phyloP scores from a whole-genome alignment of 2,888 invertebrate genomes.

The Leptarthrus brevirostris region DNA sequence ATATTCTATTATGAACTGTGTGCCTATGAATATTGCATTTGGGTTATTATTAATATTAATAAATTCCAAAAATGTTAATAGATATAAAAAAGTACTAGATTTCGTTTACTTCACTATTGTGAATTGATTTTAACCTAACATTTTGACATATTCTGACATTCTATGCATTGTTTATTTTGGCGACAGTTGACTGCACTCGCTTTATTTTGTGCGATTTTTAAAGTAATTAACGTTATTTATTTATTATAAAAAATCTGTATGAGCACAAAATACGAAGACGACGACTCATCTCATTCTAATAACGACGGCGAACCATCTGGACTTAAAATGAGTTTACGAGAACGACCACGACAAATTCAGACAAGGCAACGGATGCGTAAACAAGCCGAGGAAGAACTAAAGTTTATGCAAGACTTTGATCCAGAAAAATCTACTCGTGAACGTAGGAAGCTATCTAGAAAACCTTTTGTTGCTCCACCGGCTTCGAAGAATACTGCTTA shows the following conservation, averaged over 20 bases:
- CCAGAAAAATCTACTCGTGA: conserved; percentile 84
- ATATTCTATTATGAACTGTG: no score
- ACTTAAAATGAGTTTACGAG: conserved; percentile 36
- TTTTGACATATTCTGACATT: no score
- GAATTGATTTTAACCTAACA: no score
- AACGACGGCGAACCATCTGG: conserved; percentile 8
- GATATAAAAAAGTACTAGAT: no score
- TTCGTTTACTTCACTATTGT: no score
- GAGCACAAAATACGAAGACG: conserved; percentile 30
- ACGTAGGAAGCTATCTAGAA: conserved; percentile 79
- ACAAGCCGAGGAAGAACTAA: background rate
- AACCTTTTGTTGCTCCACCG: conserved; percentile 64
- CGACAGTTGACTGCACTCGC: no score
- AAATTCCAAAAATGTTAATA: no score
- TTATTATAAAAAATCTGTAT: background rate
- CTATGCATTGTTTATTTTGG: no score
- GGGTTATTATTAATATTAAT: no score
- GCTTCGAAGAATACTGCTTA: conserved; percentile 69
- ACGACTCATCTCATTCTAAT: conserved; percentile 43
- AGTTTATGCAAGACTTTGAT: conserved; percentile 74
- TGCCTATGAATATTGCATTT: no score
- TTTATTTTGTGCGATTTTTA: no score
- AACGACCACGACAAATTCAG: background rate
- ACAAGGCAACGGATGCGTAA: conserved; percentile 50
- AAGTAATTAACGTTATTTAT: background rate